Evolutionary conservation across 1,140 invertebrate genomes (phyloP).

Genomic region (Metopolophium dirhodum): DNA sequence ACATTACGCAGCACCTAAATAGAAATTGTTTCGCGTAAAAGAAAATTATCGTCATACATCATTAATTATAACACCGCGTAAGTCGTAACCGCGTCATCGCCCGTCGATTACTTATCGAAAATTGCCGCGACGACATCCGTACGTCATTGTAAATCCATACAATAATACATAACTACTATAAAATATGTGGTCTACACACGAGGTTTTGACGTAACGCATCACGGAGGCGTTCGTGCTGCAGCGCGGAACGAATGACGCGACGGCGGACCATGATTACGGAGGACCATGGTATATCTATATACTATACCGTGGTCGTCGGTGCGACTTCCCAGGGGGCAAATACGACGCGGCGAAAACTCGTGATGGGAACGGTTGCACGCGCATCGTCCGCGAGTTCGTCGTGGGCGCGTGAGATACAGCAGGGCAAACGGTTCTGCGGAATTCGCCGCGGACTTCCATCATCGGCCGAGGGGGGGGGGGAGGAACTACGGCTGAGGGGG

Average conservation of each 20-base stretch:
- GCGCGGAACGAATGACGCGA: background rate
- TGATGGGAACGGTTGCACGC: background rate
- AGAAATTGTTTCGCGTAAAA: too few relatives aligned
- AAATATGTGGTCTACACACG: background rate
- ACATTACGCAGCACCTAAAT: too few relatives aligned
- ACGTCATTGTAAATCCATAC: background rate
- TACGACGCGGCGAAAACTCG: background rate
- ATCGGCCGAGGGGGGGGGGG: too few relatives aligned
- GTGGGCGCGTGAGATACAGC: background rate
- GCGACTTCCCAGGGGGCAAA: background rate
- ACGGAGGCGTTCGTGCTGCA: background rate
- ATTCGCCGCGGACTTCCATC: background rate
- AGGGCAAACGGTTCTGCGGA: background rate
- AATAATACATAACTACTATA: background rate
- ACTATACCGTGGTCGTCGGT: background rate
- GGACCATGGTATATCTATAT: background rate
- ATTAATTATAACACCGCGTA: background rate
- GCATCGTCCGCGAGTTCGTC: background rate
- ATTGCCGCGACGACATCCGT: background rate
- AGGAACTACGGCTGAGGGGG: too few relatives aligned
- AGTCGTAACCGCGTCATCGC: background rate
- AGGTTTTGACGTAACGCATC: background rate
- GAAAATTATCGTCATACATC: background rate
- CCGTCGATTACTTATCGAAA: background rate
- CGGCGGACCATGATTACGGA: background rate